Percentiles rank a stretch among this genome's conserved stretches.
These are phyloP conservation scores for Crypturellus undulatus DNA, from an alignment of 2,113 vertebrate species.

Conservation along the genomic window DNA sequence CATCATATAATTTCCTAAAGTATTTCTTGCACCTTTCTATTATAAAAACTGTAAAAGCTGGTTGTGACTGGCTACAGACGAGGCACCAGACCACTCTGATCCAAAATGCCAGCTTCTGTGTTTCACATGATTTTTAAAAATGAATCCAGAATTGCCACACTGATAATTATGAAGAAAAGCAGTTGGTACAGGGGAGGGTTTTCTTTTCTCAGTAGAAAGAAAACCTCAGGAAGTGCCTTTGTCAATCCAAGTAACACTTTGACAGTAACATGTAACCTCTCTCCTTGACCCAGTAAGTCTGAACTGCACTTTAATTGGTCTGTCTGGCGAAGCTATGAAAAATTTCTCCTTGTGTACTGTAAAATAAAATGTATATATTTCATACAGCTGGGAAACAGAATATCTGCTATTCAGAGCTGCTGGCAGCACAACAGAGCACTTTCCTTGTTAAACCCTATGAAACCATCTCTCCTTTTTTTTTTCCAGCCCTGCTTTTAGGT, in stretches of 20 bases:
- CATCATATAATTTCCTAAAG: neutral
- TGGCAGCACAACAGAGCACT: slow-evolving; percentile 69
- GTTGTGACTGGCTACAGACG: neutral
- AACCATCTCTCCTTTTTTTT: slow-evolving; percentile 22
- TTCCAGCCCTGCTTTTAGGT: slow-evolving; percentile 58
- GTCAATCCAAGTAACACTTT: slow-evolving; percentile 21
- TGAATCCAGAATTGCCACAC: neutral
- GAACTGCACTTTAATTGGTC: slow-evolving; percentile 56
- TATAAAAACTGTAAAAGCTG: neutral
- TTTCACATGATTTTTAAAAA: neutral
- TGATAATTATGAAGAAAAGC: slow-evolving; percentile 9
- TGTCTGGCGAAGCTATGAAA: slow-evolving; percentile 46
- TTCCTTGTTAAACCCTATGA: slow-evolving; percentile 53
- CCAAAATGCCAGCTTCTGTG: neutral
- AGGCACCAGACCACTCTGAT: neutral
- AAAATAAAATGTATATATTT: slow-evolving; percentile 64
- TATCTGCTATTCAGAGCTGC: slow-evolving; percentile 57
- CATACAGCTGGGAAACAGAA: slow-evolving; percentile 60
- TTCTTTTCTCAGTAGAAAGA: neutral
- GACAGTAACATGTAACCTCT: slow-evolving; percentile 27
- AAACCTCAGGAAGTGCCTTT: slow-evolving; percentile 48
- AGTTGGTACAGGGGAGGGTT: neutral
- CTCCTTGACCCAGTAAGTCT: slow-evolving; percentile 51
- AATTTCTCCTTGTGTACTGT: slow-evolving; percentile 48
- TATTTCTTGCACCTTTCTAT: neutral